These are phyloP conservation scores for Procavia capensis DNA, from an alignment of 2,113 vertebrate genomes.

Conservation along the genomic window DNA sequence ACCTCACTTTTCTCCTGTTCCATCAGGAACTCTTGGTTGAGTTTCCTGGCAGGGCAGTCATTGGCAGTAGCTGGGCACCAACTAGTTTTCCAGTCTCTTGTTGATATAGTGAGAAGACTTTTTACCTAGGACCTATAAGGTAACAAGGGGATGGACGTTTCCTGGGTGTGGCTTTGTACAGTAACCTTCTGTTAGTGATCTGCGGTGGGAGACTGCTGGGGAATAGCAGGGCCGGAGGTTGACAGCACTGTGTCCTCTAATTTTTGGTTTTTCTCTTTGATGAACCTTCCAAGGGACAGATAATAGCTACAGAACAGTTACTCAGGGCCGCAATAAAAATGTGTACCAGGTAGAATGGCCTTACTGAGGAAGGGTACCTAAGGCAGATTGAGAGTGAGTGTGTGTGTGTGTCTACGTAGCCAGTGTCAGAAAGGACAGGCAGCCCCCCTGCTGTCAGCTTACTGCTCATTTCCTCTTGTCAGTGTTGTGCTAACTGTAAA, in stretches of 20 bases:
- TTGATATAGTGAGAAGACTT: not conserved
- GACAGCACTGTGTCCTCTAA: not conserved
- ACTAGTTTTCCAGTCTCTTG: too few relatives aligned
- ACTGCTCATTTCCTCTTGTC: not conserved
- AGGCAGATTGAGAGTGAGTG: not conserved
- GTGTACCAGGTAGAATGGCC: not conserved
- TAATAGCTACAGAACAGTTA: not conserved
- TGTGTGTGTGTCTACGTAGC: not conserved
- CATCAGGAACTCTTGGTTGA: too few relatives aligned
- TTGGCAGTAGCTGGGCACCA: too few relatives aligned
- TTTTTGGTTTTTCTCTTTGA: not conserved
- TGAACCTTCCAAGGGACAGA: not conserved
- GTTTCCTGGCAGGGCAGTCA: too few relatives aligned
- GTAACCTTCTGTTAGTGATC: not conserved
- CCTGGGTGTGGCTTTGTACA: not conserved
- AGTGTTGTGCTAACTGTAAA: not conserved
- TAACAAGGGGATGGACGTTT: not conserved
- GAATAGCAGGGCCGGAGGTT: not conserved
- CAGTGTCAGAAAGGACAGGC: not conserved
- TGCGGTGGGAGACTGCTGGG: not conserved
- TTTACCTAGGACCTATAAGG: not conserved
- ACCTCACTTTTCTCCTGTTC: too few relatives aligned
- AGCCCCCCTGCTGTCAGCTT: not conserved
- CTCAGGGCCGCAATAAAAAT: not conserved
- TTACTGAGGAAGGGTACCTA: not conserved